Conservation (phyloP, 1,140 invertebrate species). For the Cephus cinctus region DNA sequence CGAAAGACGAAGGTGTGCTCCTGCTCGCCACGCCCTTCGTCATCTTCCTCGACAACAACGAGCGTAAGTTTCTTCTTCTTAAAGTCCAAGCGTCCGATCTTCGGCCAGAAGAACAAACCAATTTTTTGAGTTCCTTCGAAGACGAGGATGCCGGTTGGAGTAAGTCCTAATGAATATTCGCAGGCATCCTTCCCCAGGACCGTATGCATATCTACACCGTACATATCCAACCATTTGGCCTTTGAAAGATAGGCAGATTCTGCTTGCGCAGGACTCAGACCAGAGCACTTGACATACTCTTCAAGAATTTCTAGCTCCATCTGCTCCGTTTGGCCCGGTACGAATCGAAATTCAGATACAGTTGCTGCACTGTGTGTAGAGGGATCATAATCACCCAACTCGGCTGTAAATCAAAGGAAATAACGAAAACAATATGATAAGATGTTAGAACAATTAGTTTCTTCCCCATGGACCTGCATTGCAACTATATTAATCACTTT, state of each 20-base stretch:
- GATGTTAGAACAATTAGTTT: not conserved
- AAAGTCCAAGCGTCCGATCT: slow-evolving; percentile 91
- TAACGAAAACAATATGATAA: slow-evolving; percentile 2
- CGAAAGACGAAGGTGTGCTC: slow-evolving; percentile 84
- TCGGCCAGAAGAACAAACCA: slow-evolving; percentile 98
- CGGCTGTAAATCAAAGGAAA: slow-evolving; percentile 65
- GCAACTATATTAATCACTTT: not conserved
- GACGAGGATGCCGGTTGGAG: slow-evolving; percentile 95
- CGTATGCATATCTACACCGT: slow-evolving; percentile 94
- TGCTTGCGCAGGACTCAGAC: slow-evolving; percentile 85
- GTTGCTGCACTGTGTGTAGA: slow-evolving; percentile 88
- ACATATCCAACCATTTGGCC: slow-evolving; percentile 95
- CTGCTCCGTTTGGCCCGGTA: slow-evolving; percentile 90
- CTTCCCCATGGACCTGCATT: not conserved
- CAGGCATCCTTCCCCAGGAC: slow-evolving; percentile 94
- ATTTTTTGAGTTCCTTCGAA: slow-evolving; percentile 96
- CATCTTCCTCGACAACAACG: slow-evolving; percentile 95
- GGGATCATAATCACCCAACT: slow-evolving; percentile 95
- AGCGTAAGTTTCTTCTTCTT: slow-evolving; percentile 95
- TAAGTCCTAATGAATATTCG: slow-evolving; percentile 95
- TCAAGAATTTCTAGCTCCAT: slow-evolving; percentile 90
- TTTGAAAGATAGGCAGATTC: slow-evolving; percentile 91
- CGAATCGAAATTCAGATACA: slow-evolving; percentile 96
- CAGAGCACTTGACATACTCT: slow-evolving; percentile 83
- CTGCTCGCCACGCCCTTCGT: slow-evolving; percentile 82